A percentile compares a stretch with the other conserved stretches of the same genome.
phyloP scores from a whole-genome alignment of 2,888 invertebrate genomes.

The Formica aserva region DNA sequence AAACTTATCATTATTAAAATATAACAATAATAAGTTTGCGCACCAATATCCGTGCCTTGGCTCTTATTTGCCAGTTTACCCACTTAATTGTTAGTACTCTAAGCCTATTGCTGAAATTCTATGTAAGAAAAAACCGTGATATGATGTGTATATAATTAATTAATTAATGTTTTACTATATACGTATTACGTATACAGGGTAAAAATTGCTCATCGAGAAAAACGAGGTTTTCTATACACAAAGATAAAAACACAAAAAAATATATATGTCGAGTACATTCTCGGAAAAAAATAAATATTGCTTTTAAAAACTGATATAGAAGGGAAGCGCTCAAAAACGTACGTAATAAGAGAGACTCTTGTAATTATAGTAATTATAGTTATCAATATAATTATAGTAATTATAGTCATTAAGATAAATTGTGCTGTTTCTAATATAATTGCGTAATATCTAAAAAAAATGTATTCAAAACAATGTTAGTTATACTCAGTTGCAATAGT shows the following conservation, averaged over 20 bases:
- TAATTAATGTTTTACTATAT: neutral
- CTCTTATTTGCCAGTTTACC: too few species aligned
- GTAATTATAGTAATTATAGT: neutral
- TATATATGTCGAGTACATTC: neutral
- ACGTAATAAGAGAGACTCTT: neutral
- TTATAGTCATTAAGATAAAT: neutral
- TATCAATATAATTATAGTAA: neutral
- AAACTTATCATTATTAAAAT: too few species aligned
- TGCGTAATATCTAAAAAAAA: neutral
- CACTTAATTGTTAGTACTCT: too few species aligned
- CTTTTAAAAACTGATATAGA: neutral
- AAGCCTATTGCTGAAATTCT: neutral
- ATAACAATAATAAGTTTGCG: too few species aligned
- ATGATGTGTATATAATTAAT: neutral
- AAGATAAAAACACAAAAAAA: neutral
- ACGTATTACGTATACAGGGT: too few species aligned
- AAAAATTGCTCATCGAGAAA: neutral
- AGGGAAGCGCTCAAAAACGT: too few species aligned
- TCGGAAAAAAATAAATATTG: neutral
- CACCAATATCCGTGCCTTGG: too few species aligned
- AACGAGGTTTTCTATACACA: neutral
- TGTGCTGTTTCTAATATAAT: neutral
- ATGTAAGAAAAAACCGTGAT: neutral
- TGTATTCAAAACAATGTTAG: neutral
- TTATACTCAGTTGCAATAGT: neutral